Evolutionary conservation across 1,140 invertebrate genomes (phyloP).

Genomic region (Trachymyrmex cornetzi): DNA sequence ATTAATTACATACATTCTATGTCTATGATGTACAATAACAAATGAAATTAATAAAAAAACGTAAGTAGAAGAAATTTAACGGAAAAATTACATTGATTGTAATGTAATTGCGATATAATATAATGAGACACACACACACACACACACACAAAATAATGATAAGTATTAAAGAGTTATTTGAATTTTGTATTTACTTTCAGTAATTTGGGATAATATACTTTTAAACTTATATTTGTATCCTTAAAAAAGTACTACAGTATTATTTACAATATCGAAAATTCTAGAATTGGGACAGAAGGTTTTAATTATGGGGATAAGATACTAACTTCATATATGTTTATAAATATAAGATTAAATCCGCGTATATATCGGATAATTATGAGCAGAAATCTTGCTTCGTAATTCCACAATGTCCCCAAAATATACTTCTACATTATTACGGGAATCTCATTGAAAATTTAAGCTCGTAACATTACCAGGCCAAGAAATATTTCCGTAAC

Average conservation of each 20-base stretch:
- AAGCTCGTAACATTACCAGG: constrained; percentile 31
- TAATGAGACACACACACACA: background rate
- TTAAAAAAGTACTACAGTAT: background rate
- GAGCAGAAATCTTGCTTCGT: constrained; percentile 24
- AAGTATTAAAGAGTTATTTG: background rate
- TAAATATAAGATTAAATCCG: constrained; percentile 23
- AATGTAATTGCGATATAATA: background rate
- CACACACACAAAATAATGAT: background rate
- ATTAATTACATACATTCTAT: too few species aligned
- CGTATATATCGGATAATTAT: constrained; percentile 8
- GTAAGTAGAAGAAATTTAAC: background rate
- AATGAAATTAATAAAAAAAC: constrained; percentile 3
- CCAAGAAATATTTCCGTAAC: constrained; percentile 8
- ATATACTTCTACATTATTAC: constrained; percentile 36
- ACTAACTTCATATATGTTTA: constrained; percentile 10
- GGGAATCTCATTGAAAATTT: constrained; percentile 46
- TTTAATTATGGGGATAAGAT: background rate
- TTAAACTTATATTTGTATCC: background rate
- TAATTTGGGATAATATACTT: background rate
- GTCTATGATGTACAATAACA: background rate
- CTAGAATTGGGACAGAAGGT: background rate
- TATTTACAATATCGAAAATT: background rate
- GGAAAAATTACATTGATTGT: background rate
- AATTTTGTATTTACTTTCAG: background rate
- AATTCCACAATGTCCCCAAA: constrained; percentile 28